Evolutionary conservation across 1,140 invertebrate species (phyloP), one percentile per base, ranked within the genome.

Genomic region (Temnothorax nylanderi): DNA sequence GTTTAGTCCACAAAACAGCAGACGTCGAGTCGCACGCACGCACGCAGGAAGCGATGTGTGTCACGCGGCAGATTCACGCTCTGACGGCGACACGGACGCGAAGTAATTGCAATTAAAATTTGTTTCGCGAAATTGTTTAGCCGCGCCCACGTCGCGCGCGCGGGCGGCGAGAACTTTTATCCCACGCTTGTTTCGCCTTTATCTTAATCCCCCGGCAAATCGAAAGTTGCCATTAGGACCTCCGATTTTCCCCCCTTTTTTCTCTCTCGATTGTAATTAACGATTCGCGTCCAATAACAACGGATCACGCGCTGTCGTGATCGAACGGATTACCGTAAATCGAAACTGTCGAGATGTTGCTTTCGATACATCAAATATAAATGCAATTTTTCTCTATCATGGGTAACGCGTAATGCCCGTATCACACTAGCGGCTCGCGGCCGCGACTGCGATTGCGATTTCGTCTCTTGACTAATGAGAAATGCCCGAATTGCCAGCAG

Each of bases 91-190:
- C 37, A 64, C 67, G 80, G 75, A 67, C 60, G 88, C 72, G 56
- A 87, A 90, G 89, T 90, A 89, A 89, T 90, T 87, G 88, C 89
- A 90, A 90, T 90, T 90, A 90, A 90, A 89, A 90, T 90, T 89
- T 90, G 88, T 89, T 89, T 89, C 89, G 89, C 81, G 72, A 90
- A 90, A 90, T 90, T 89, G 89, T 86, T 84, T 89, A 90, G 54
- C 58, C 89, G 81, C 85, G 86, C 85, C 60, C 85, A 67, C 64
- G 64, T 67, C 37, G 51, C 58, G 72, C 58, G 72, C 58, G 11
- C 56, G 65, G 13, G 11, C 49, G 37, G 82, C 71, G 76, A 77
- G 37, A 60, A 72, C 72, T 89, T 90, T 90, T 90, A 87, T 74
- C 51, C 21, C 58, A 60, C 72, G 67, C 72, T 67, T 89, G 85